phyloP scores from a whole-genome alignment of 30 jellyfish, hydroid and myxozoan genomes.

The Aurelia aurita complex sp. Pacific region DNA sequence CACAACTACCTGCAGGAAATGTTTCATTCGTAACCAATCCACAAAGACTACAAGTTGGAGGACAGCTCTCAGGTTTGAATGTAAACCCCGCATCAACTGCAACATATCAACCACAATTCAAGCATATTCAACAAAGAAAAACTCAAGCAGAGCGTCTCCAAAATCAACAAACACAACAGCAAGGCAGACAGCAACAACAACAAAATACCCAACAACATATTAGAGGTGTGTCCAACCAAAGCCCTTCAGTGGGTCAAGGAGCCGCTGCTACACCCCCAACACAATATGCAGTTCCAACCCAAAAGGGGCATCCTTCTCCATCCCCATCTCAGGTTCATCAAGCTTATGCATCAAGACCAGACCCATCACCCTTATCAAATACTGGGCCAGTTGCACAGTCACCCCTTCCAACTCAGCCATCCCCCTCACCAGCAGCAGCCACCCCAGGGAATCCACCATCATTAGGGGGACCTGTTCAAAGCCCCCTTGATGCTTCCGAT shows the following conservation, averaged over 20 bases:
- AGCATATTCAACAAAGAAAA: conserved; percentile 50
- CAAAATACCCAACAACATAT: conserved; percentile 44
- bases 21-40: conserved; percentile 29
- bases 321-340: conserved; percentile 59
- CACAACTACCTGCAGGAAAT: conserved; percentile 35
- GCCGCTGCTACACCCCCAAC: conserved; percentile 34
- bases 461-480: conserved; percentile 70
- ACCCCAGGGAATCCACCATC: conserved; percentile 78
- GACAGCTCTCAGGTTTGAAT: conserved; percentile 11
- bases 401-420: conserved; percentile 59
- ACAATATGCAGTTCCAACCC: conserved; percentile 22
- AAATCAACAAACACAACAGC: conserved; percentile 35
- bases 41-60: conserved; percentile 15
- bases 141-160: conserved; percentile 16
- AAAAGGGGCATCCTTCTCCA: conserved; percentile 56
- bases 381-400: conserved; percentile 57
- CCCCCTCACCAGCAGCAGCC: conserved; percentile 75
- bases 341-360: conserved; percentile 40
- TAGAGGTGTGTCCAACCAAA: conserved; percentile 38
- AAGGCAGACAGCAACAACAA: conserved; percentile 31
- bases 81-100: conserved; percentile 36
- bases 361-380: conserved; percentile 56
- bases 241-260: conserved; percentile 35
- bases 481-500: conserved; percentile 75
- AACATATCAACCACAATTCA: conserved; percentile 20